Evolutionary conservation across 2,888 invertebrate species (phyloP), one percentile per base, ranked within the genome.

Genomic region (Drosophila glabriapex): DNA sequence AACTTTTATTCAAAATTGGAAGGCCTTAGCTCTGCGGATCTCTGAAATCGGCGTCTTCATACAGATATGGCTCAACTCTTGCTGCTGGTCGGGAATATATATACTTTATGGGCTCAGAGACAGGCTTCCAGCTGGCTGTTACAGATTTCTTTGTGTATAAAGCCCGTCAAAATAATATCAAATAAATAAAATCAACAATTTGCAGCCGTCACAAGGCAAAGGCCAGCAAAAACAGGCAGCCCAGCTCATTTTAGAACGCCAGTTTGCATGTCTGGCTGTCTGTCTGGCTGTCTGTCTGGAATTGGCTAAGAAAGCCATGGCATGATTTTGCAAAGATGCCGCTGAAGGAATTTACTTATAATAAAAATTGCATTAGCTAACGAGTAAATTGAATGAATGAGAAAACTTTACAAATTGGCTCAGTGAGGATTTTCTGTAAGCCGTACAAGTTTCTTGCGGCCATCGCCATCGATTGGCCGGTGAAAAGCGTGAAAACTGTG

Each of bases 281-380:
- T 43, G 41, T 19, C 12, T 14, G 22, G 0, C 43, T 43, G 41
- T 10, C 22, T 43, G 22, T 1, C 22, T 50, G 60, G 55, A 16
- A 35, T 37, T 61, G 33, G 64, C 46, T 72, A n/a, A 66, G 67
- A 49, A 59, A 55, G 68, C 28, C 41, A 28, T 41, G 31, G 46
- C 52, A 59, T 76, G 49, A 9, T 46, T 41, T 22, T 29, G 54
- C 29, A 35, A 29, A 35, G 31, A 43, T 46, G 25, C 10, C 25
- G 59, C 56, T 54, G 52, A 43, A 52, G 67, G 43, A 76, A 66
- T 83, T 70, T 73, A 7, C 3, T 39, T 73, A 56, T 74, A 72
- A 87, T 82, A 65, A 59, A 85, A 78, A 80, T 78, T 75, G 82
- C 84, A 84, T 86, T 80, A 72, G 67, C 69, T 70, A 86, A 86